Base-by-base conservation (phyloP, 1,140 invertebrate species). In the Cydia fagiglandana region DNA sequence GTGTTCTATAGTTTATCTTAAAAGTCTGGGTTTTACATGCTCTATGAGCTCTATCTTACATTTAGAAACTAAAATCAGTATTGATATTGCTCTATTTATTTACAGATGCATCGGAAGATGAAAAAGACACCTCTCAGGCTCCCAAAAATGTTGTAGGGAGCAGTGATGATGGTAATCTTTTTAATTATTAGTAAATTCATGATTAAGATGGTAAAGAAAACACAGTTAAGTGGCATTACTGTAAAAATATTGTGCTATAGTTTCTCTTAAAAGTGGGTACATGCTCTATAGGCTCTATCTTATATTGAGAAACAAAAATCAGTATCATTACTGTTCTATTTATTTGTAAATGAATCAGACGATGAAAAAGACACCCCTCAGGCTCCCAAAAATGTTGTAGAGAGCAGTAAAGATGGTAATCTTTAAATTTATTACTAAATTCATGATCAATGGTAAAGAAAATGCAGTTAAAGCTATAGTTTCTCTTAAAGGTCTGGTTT, bases 391-490 rank as follows among this genome's bases (percentile, higher is more conserved):
- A 73, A 76, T 53, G 53, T 83, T 30, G 76, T 86, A 73, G 77
- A 76, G 0, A 88, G 86, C 70, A 91, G 87, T 83, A 87, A 89
- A 77, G 88, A 89, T 82, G 89, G 88, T 89, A 81, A 87, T 61
- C 75, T 50, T 64, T 66, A 24, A 15, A 4, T 50, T 50, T 15
- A 50, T 50, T 4, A 10, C 38, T 41, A n/a, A n/a, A n/a, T n/a
- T n/a, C n/a, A n/a, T n/a, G n/a, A n/a, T n/a, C n/a, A n/a, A n/a
- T n/a, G n/a, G n/a, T n/a, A n/a, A n/a, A n/a, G n/a, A n/a, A n/a
- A n/a, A n/a, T n/a, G n/a, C n/a, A n/a, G n/a, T 41, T 41, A 41
- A 41, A 10, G 38, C 9, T 7, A 10, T 10, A 41, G 38, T 41
- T 41, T 41, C 38, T 41, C 7, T 41, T 41, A 34, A 41, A 41